Base-by-base conservation (phyloP, 2,888 invertebrate species). In the Andricus quercusramuli region DNA sequence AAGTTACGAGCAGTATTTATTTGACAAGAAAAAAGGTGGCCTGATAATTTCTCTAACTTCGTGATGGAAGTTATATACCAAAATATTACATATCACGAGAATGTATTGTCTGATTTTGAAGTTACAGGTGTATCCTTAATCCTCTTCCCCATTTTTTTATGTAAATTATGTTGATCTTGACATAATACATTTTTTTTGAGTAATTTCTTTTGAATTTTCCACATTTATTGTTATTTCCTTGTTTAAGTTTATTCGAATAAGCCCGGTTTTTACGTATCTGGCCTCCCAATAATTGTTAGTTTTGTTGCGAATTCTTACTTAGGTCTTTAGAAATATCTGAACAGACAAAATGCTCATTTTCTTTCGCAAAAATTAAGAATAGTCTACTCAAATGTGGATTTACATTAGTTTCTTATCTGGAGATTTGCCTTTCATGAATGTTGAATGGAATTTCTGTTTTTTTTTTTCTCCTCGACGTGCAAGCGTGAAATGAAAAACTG, bases 181-280 rank as follows among this genome's bases (percentile, higher is more conserved):
- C 59, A n/a, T 59, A 22, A 22, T 22, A 17, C 1, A 11, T 3
- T 22, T 1, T 59, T 59, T 9, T 59, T 22, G 11, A 59, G 22
- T 59, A 47, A 47, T 47, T 47, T 47, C 5, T 47, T 11, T 17
- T 3, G 4, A 15, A 44, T 44, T 9, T 68, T 47, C 44, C 68
- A 68, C 22, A 17, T 68, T 41, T 68, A 68, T 68, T 68, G 68
- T 68, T 68, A 68, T 68, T 41, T 68, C n/a, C 68, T 68, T 68
- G 68, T 68, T 68, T 68, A 68, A 68, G 68, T 68, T 68, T 68
- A 68, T 68, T 68, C 6, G n/a, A 68, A 22, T 68, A 68, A 25
- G 41, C 29, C 47, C 51, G 51, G 29, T 70, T 51, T 47, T 5
- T 70, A 29, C 70, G 29, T 70, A 25, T 29, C 20, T 51, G 47